A percentile compares a stretch with the other conserved stretches of the same genome.
Conservation (phyloP, 2,888 invertebrate genomes). For the Harpagoxenus sublaevis region DNA sequence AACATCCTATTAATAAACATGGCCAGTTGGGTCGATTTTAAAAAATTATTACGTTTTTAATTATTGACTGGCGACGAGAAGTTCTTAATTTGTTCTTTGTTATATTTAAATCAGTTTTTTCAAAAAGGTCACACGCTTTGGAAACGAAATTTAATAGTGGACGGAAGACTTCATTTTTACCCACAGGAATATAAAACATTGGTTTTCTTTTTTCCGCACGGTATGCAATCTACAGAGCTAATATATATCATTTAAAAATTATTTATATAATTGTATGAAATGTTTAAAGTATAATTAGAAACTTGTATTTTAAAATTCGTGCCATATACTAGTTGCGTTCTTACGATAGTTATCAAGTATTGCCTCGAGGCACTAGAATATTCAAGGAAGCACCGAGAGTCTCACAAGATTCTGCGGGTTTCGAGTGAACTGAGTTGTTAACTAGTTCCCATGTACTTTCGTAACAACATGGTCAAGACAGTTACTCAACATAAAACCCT, state of each 20-base stretch:
- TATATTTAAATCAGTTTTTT: not conserved
- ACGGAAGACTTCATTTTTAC: not conserved
- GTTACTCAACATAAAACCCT: not conserved
- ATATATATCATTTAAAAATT: not conserved
- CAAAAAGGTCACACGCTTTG: not conserved
- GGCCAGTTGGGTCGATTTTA: too few species aligned
- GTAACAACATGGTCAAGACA: not conserved
- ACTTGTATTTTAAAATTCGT: too few species aligned
- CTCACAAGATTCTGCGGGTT: not conserved
- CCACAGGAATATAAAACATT: not conserved
- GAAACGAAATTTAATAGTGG: not conserved
- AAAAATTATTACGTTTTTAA: too few species aligned
- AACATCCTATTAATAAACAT: too few species aligned
- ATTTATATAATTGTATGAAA: not conserved
- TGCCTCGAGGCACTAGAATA: not conserved
- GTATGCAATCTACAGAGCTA: not conserved
- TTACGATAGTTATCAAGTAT: not conserved
- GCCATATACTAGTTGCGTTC: not conserved
- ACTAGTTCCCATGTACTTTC: slow-evolving; percentile 9
- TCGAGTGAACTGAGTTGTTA: slow-evolving; percentile 19
- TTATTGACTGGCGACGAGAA: too few species aligned
- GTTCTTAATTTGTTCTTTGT: not conserved
- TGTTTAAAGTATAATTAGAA: not conserved
- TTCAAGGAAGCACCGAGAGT: not conserved
- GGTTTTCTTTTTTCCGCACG: not conserved